Evolutionary conservation across 2,797 vertebrate species (phyloP), one percentile per base, ranked within the genome.

Genomic region (Ficedula albicollis): DNA sequence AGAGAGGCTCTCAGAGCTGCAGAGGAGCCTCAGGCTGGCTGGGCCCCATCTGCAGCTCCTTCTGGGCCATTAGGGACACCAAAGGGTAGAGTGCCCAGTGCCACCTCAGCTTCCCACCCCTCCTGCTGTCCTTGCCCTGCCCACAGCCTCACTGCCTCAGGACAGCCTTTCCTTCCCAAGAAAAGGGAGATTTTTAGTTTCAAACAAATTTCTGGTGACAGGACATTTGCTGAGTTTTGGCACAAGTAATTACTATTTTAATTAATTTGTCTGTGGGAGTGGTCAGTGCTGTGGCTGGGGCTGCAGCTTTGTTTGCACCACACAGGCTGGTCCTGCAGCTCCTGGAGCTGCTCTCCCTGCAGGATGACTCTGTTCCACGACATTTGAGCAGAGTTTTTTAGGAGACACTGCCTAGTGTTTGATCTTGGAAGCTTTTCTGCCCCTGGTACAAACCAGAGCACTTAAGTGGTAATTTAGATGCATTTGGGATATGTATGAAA

Each of bases 21-120:
- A n/a, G n/a, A n/a, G n/a, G n/a, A n/a, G n/a, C n/a, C n/a, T n/a
- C 39, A 5, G 68, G 17, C 4, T 8, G 27, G 11, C 3, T 41
- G 23, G 2, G 69, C 3, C 11, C 17, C 80, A 36, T 2, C 64
- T 64, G 30, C 64, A 74, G 48, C 43, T 39, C 48, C 20, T 36
- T 22, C 49, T 60, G 67, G 43, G 25, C 19, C 55, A 0, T 0
- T n/a, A 13, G 46, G 36, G 49, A 63, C 54, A 44, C 15, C 9
- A 3, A 62, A 56, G 16, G 1, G 20, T 0, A 2, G 23, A 43
- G 39, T 62, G 26, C 13, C 39, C 52, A 15, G 0, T 7, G n/a
- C 14, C 73, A 74, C 64, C 56, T 43, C 41, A 52, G 26, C 25
- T 80, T 48, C 73, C 22, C 52, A 68, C 13, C 27, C n/a, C 26